Percentiles rank a stretch among this genome's conserved stretches.
These are phyloP conservation scores for Sisor rabdophorus DNA, from an alignment of 2,113 vertebrate genomes.

Conservation along the genomic window DNA sequence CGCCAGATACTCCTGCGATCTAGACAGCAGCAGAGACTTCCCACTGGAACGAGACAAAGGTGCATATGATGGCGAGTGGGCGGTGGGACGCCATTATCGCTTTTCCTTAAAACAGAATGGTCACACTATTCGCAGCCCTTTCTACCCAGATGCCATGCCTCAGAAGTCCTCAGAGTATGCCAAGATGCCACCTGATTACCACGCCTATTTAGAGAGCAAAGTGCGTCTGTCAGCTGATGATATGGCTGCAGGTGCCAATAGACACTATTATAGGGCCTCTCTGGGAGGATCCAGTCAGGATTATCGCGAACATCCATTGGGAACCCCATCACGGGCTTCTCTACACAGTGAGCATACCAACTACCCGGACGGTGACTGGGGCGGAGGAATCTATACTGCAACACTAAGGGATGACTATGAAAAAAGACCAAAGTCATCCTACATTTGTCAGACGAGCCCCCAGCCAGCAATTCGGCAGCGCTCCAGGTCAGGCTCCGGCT, in stretches of 20 bases:
- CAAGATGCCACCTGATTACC: constrained; percentile 83
- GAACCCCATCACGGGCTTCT: constrained; percentile 77
- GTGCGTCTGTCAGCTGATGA: constrained; percentile 73
- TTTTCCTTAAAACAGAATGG: constrained; percentile 82
- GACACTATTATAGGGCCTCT: constrained; percentile 68
- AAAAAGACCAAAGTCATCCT: constrained; percentile 91
- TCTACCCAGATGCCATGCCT: constrained; percentile 83
- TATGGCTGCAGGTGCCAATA: constrained; percentile 61
- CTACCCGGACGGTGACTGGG: constrained; percentile 84
- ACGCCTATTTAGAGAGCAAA: constrained; percentile 81
- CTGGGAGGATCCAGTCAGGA: constrained; percentile 74
- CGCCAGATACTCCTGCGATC: constrained; percentile 89
- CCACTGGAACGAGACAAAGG: constrained; percentile 71
- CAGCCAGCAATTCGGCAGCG: constrained; percentile 90
- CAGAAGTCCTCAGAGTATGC: constrained; percentile 77
- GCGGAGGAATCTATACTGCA: constrained; percentile 59
- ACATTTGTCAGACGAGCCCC: constrained; percentile 84
- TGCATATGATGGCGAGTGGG: constrained; percentile 73
- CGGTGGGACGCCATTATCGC: constrained; percentile 76
- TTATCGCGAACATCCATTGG: constrained; percentile 82
- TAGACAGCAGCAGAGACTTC: constrained; percentile 80
- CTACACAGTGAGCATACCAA: constrained; percentile 83
- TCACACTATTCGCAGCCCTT: constrained; percentile 75
- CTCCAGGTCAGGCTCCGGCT: constrained; percentile 88
- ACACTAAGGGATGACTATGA: constrained; percentile 82